Conservation (phyloP, 2,888 invertebrate genomes). For the Neoaliturus tenellus region DNA sequence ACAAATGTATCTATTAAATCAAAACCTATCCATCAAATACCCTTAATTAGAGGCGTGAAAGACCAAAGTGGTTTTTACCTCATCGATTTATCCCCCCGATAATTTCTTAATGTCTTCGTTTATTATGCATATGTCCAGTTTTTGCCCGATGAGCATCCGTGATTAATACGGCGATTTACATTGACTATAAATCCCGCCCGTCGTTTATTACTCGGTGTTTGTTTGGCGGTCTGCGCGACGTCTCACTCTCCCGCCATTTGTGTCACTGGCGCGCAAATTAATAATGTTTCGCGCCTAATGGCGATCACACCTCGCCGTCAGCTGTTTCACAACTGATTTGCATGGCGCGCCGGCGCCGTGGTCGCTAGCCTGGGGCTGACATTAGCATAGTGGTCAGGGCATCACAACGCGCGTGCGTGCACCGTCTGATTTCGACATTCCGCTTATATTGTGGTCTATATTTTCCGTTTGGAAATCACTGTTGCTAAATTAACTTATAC, state of each 20-base stretch:
- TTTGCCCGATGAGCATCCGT: not conserved
- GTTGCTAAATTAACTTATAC: no score
- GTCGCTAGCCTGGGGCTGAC: not conserved
- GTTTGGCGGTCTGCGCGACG: not conserved
- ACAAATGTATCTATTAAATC: not conserved
- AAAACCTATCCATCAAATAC: not conserved
- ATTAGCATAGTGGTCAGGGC: slow-evolving; percentile 44
- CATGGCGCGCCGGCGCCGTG: slow-evolving; percentile 21
- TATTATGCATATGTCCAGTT: slow-evolving; percentile 12
- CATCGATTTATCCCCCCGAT: slow-evolving; percentile 1
- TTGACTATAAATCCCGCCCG: slow-evolving; percentile 11
- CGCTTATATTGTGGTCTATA: not conserved
- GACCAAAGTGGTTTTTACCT: not conserved
- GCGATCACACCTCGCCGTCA: slow-evolving; percentile 47
- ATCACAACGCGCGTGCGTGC: no score
- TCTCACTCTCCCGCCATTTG: slow-evolving; percentile 25
- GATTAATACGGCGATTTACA: not conserved
- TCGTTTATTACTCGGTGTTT: slow-evolving; percentile 1
- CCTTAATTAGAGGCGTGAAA: not conserved
- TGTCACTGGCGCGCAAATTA: slow-evolving; percentile 43
- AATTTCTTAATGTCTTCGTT: slow-evolving; percentile 30
- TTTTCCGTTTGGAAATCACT: no score
- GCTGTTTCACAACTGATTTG: slow-evolving; percentile 39
- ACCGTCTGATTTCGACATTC: no score
- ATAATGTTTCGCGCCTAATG: slow-evolving; percentile 38